phyloP scores from a whole-genome alignment of 1,140 invertebrate genomes.

The Bombus haemorrhoidalis region DNA sequence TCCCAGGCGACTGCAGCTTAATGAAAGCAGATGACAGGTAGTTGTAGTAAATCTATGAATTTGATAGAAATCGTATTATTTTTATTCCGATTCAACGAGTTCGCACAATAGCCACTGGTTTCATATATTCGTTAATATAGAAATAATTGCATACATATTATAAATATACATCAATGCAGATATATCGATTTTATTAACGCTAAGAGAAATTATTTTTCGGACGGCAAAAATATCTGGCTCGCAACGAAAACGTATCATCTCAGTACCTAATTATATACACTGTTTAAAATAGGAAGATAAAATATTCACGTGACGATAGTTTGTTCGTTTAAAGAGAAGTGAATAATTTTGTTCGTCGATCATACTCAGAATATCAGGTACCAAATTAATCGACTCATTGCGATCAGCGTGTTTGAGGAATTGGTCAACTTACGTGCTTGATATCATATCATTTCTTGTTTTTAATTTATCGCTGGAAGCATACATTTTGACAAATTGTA shows the following conservation, averaged over 20 bases:
- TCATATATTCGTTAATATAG: neutral
- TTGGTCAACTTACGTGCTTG: neutral
- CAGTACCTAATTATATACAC: neutral
- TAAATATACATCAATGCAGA: slow-evolving; percentile 16
- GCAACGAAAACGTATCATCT: neutral
- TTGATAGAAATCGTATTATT: slow-evolving; percentile 25
- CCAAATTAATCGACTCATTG: neutral
- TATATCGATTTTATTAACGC: neutral
- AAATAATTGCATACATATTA: slow-evolving; percentile 8
- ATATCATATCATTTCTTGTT: neutral
- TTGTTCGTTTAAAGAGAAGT: neutral
- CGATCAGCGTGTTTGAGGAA: neutral
- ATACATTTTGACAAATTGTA: neutral
- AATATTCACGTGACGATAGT: neutral
- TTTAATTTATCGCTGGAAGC: neutral
- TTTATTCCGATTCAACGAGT: slow-evolving; percentile 31
- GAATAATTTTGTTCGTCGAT: neutral
- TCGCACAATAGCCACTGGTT: neutral
- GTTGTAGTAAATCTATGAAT: neutral
- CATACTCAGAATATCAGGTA: slow-evolving; percentile 17
- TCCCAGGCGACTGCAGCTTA: neutral
- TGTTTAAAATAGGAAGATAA: neutral
- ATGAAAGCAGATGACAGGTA: neutral
- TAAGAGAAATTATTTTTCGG: slow-evolving; percentile 2
- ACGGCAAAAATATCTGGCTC: slow-evolving; percentile 9